phyloP scores from a whole-genome alignment of 1,140 invertebrate genomes.

The Harpegnathos saltator region DNA sequence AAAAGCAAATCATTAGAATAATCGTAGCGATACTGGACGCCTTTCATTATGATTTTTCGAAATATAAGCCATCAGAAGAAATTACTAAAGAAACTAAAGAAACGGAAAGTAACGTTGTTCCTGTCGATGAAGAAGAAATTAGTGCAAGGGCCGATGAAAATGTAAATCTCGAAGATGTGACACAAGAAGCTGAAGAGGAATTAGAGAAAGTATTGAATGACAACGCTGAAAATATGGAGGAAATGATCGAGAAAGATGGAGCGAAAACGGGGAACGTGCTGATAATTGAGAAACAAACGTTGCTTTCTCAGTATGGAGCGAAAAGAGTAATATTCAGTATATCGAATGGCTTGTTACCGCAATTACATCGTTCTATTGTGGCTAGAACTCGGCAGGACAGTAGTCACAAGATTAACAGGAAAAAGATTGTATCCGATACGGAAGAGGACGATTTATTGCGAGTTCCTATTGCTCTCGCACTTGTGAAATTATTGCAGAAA shows the following conservation, averaged over 20 bases:
- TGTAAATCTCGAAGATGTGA: constrained; percentile 73
- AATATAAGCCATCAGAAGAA: constrained; percentile 78
- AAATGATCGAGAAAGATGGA: constrained; percentile 74
- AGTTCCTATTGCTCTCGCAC: constrained; percentile 96
- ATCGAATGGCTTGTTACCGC: constrained; percentile 88
- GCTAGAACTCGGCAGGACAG: constrained; percentile 91
- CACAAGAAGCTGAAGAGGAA: constrained; percentile 73
- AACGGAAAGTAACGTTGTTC: not conserved
- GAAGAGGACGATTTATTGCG: constrained; percentile 96
- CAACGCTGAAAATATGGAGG: constrained; percentile 60
- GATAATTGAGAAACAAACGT: constrained; percentile 86
- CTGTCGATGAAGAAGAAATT: constrained; percentile 69
- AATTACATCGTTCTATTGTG: constrained; percentile 89
- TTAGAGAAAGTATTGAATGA: constrained; percentile 79
- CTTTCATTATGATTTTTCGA: constrained; percentile 96
- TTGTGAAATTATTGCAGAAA: constrained; percentile 96
- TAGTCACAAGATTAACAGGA: constrained; percentile 93
- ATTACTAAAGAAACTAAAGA: constrained; percentile 50
- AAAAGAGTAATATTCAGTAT: constrained; percentile 89
- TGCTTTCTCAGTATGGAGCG: constrained; percentile 90
- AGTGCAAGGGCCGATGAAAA: constrained; percentile 77
- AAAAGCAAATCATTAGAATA: constrained; percentile 93
- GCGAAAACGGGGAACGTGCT: constrained; percentile 74
- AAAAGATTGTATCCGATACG: constrained; percentile 87
- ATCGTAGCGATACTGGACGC: constrained; percentile 94